Base-by-base conservation (phyloP, 2,797 vertebrate species). In the Anolis apletophallus region DNA sequence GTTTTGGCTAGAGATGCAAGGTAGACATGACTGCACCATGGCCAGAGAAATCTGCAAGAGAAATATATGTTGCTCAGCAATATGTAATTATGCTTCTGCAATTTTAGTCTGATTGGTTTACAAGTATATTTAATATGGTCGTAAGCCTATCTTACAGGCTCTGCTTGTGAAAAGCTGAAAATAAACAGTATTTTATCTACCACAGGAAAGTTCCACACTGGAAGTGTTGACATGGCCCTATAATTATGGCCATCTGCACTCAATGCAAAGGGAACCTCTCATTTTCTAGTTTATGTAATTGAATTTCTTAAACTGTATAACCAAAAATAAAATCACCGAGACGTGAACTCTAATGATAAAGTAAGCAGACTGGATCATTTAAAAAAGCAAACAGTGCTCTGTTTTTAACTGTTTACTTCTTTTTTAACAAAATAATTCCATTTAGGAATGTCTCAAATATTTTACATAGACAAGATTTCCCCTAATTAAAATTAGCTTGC, bases 381-480 rank as follows among this genome's bases (percentile, higher is more conserved):
- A 91, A 88, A 87, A 89, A 91, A 93, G 34, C 6, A 93, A 81
- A 80, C 21, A 90, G 55, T 16, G 40, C 79, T 88, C 57, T 81
- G 87, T 94, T 94, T 87, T 89, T 91, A 54, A 92, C 77, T 91
- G 93, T 94, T 71, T 87, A 90, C 46, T 84, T 86, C 71, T 85
- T 9, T 46, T n/a, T 55, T 34, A 8, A 69, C 81, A 85, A 85
- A 81, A 83, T 69, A 50, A 34, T 80, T 26, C 2, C 21, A 85
- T 29, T 76, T 73, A 89, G 73, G 32, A 91, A 93, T 88, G 26
- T 46, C 50, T 64, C 85, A 19, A 90, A 86, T 72, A 77, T 59
- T 85, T 94, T 91, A 88, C 81, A 88, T 92, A 94, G 85, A 89
- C 92, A 94, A 93, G 88, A 71, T 77, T 94, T 92, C 85, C 84